Percentiles rank a stretch among this genome's conserved stretches.
These are phyloP conservation scores for Elgonia sp. DNA, from an alignment of 2,888 invertebrate species.

Conservation along the genomic window DNA sequence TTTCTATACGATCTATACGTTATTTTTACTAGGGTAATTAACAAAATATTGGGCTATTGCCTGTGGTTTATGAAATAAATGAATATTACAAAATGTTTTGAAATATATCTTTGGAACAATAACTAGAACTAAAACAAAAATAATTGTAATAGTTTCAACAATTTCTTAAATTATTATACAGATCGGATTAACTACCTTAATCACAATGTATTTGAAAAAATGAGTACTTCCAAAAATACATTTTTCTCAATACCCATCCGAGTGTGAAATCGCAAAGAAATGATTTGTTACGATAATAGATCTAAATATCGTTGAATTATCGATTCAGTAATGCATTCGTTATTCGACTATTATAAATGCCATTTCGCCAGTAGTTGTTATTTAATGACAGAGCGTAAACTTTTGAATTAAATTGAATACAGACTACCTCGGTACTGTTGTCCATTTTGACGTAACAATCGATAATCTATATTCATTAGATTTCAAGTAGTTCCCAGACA, in stretches of 20 bases:
- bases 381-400: constrained; percentile 38
- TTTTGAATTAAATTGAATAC: constrained; percentile 47
- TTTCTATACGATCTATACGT: too few species aligned
- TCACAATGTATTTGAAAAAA: not conserved
- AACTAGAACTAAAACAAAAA: too few species aligned
- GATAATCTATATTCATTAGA: constrained; percentile 50
- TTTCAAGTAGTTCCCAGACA: constrained; percentile 47
- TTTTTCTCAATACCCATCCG: constrained; percentile 6
- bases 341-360: constrained; percentile 38
- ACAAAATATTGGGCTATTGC: too few species aligned
- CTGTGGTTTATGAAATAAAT: too few species aligned
- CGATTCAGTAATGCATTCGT: constrained; percentile 2
- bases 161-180: too few species aligned
- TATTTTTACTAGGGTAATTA: too few species aligned
- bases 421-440: constrained; percentile 48
- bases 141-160: too few species aligned
- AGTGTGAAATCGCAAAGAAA: not conserved
- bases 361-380: constrained; percentile 33
- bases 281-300: constrained; percentile 29
- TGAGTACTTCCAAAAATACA: constrained; percentile 4
- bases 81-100: too few species aligned
- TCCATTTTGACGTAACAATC: constrained; percentile 59
- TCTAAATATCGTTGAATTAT: constrained; percentile 15
- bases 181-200: too few species aligned
- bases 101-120: too few species aligned